A percentile compares a stretch with the other conserved stretches of the same genome.
phyloP scores from a whole-genome alignment of 2,888 invertebrate genomes.

The Andrena flavipes region DNA sequence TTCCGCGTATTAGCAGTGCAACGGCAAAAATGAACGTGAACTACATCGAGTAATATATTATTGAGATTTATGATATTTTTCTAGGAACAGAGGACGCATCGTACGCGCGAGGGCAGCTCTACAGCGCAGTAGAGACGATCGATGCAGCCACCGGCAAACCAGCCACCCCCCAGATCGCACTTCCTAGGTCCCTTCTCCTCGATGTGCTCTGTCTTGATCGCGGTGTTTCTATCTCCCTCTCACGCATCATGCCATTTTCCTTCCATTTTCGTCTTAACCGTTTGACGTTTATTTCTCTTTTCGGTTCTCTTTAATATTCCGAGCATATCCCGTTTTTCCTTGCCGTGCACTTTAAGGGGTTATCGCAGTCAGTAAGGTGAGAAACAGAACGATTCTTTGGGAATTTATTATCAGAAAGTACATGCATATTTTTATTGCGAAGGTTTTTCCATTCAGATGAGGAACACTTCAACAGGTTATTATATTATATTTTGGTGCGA shows the following conservation, averaged over 20 bases:
- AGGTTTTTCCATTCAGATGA: too few relatives aligned
- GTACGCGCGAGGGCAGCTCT: constrained; percentile 46
- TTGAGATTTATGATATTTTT: constrained; percentile 66
- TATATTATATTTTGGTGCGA: too few relatives aligned
- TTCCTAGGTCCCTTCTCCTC: constrained; percentile 39
- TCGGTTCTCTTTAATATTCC: background rate
- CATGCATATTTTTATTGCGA: too few relatives aligned
- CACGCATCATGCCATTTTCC: constrained; percentile 1
- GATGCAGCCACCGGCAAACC: constrained; percentile 81
- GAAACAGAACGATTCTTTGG: too few relatives aligned
- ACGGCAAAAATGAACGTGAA: background rate
- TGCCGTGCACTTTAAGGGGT: background rate
- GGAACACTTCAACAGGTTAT: too few relatives aligned
- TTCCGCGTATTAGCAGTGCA: background rate
- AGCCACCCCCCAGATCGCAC: constrained; percentile 70
- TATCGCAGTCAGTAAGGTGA: too few relatives aligned
- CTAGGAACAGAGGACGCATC: constrained; percentile 64
- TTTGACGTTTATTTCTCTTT: constrained; percentile 10
- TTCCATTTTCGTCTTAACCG: constrained; percentile 27
- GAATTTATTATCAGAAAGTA: too few relatives aligned
- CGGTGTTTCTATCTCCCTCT: background rate
- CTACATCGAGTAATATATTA: constrained; percentile 44
- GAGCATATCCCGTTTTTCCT: background rate
- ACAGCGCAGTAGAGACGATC: constrained; percentile 74
- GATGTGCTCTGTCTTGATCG: constrained; percentile 13